These are phyloP conservation scores for Diploscapter pachys DNA, from an alignment of 1,140 invertebrate species.

Conservation along the genomic window DNA sequence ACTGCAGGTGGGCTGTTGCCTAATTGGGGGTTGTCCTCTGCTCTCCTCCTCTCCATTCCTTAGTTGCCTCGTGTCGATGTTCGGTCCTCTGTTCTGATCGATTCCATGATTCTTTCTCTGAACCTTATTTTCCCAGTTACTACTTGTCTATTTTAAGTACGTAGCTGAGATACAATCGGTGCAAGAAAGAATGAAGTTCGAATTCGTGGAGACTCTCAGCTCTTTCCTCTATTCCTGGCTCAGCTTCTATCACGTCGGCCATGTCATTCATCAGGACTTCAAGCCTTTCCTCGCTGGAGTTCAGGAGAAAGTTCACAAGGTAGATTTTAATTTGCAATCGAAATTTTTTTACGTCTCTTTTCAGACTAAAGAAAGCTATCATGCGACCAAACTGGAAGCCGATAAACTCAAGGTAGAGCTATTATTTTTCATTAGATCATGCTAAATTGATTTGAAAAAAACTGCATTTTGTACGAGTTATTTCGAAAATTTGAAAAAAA, in stretches of 20 bases:
- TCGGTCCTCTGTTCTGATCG: background rate
- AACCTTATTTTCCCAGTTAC: conserved; percentile 61
- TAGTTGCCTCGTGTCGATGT: too few relatives aligned
- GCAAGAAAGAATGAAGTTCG: conserved; percentile 94
- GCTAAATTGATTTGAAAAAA: too few relatives aligned
- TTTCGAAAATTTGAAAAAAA: too few relatives aligned
- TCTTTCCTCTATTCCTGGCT: conserved; percentile 90
- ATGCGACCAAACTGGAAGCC: conserved; percentile 82
- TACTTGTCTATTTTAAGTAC: conserved; percentile 64
- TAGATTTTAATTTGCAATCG: background rate
- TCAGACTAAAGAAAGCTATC: conserved; percentile 80
- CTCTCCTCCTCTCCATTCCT: too few relatives aligned
- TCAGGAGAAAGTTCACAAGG: conserved; percentile 86
- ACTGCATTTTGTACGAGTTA: too few relatives aligned
- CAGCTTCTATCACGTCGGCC: conserved; percentile 69
- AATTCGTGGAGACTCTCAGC: conserved; percentile 91
- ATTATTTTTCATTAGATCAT: conserved; percentile 64
- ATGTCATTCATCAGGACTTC: conserved; percentile 85
- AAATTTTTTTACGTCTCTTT: background rate
- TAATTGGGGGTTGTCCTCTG: background rate
- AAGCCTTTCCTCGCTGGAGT: conserved; percentile 84
- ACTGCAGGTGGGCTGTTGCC: conserved; percentile 62
- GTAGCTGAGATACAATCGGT: conserved; percentile 92
- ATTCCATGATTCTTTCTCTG: background rate
- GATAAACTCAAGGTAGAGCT: conserved; percentile 79